phyloP scores from a whole-genome alignment of 2,888 invertebrate species.

The Pherbina coryleti region DNA sequence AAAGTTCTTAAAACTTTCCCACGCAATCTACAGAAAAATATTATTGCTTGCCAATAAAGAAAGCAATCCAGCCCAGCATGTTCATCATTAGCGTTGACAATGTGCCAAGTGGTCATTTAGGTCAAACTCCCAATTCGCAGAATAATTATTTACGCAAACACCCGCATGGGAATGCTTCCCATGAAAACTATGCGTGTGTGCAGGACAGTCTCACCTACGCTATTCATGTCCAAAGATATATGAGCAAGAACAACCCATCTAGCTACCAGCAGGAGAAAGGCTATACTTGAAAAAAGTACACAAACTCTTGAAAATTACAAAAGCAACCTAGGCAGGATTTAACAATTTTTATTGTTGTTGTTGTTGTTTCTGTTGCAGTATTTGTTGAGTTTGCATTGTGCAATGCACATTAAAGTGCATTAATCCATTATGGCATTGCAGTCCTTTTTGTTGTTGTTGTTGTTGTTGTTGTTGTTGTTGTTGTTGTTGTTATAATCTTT shows the following conservation, averaged over 20 bases:
- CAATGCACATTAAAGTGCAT: background rate
- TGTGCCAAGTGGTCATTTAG: background rate
- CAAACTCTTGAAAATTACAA: background rate
- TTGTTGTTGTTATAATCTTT: background rate
- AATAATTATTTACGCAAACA: conserved; percentile 27
- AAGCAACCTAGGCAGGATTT: background rate
- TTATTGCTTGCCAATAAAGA: too few species aligned
- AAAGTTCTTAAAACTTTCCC: too few species aligned
- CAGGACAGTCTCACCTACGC: too few species aligned
- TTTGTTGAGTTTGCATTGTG: conserved; percentile 1
- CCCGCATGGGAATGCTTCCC: conserved; percentile 22
- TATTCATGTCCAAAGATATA: too few species aligned
- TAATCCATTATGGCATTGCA: background rate
- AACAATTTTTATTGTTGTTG: background rate
- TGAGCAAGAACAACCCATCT: too few species aligned
- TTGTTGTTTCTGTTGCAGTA: background rate
- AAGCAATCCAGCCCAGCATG: too few species aligned
- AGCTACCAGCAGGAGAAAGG: background rate
- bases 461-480: background rate
- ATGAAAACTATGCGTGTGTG: background rate
- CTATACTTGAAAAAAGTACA: background rate
- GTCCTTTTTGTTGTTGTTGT: background rate
- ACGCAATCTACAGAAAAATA: too few species aligned
- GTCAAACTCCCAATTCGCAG: background rate
- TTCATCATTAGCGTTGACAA: background rate